Conservation (phyloP, 2,888 invertebrate species). For the Heliconius ismenius region DNA sequence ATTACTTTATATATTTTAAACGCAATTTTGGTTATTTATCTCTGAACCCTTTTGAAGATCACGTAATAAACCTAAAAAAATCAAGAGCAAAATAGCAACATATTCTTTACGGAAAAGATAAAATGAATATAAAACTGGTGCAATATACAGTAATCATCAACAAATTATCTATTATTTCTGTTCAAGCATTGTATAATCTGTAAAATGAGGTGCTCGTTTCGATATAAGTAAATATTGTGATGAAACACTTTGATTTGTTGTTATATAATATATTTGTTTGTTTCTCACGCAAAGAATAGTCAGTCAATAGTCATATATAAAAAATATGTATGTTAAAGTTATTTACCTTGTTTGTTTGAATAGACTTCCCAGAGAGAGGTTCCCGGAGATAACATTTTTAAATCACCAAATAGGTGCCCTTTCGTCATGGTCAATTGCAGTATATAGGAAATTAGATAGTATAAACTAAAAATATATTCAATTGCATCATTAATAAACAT, state of each 20-base stretch:
- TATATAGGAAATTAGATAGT: too few relatives aligned
- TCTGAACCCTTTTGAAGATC: too few relatives aligned
- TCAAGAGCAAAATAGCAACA: too few relatives aligned
- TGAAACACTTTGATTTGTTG: neutral
- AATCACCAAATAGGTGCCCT: too few relatives aligned
- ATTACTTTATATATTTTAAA: too few relatives aligned
- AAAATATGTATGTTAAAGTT: neutral
- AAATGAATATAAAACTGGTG: neutral
- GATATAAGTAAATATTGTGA: conserved; percentile 3
- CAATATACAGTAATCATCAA: neutral
- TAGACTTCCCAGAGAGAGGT: neutral
- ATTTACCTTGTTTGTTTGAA: neutral
- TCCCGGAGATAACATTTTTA: neutral
- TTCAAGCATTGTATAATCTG: conserved; percentile 1
- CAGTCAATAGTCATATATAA: too few relatives aligned
- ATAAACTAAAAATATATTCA: too few relatives aligned
- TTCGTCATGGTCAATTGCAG: too few relatives aligned
- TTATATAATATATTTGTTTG: conserved; percentile 6
- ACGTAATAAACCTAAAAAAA: too few relatives aligned
- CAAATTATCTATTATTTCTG: neutral
- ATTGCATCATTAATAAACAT: too few relatives aligned
- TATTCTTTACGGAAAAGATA: too few relatives aligned
- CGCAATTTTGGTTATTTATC: too few relatives aligned
- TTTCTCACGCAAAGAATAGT: neutral
- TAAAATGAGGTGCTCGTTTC: neutral